Evolutionary conservation across 2,888 invertebrate genomes (phyloP), one percentile per base, ranked within the genome.

Genomic region (Cinara cedri): DNA sequence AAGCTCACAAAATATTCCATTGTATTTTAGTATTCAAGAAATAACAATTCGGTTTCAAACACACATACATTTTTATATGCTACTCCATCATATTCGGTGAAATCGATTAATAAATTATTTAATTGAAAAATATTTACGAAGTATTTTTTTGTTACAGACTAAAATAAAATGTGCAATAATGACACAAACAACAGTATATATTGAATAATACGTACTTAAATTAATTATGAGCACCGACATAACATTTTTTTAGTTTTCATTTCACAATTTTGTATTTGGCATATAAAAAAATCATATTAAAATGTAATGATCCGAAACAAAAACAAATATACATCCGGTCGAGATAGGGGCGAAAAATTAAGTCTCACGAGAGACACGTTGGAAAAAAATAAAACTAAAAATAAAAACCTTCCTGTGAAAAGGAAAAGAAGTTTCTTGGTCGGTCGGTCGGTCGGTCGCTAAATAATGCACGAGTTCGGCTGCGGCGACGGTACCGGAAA

Each of bases 401-500:
- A 70, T 78, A 70, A 78, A 78, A 78, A 78, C 78, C 78, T 60
- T 49, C 70, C 68, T 34, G 66, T 42, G 68, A 70, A 78, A 78
- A 78, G 68, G 70, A 78, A 78, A 78, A 78, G 70, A 78, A 78
- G 78, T 78, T 78, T 78, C 78, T 78, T 68, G 66, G 76, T 76
- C 65, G 62, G 74, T 66, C 68, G 62, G 74, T 66, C 68, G 65
- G 75, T 68, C 78, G 78, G 68, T 78, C 42, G 60, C 78, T 78
- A 78, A 78, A 78, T 78, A 78, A 78, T 78, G 78, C 78, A 78
- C 70, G 70, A 49, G 60, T 70, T 78, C 60, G 57, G 68, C 78
- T 78, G 78, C 60, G 78, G 78, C 78, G 70, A 78, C 51, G 78
- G 78, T 70, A 78, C 78, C 68, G 78, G 78, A 78, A 78, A 82